Conservation (phyloP, 2,888 invertebrate species). For the Holacanthella duospinosa region DNA sequence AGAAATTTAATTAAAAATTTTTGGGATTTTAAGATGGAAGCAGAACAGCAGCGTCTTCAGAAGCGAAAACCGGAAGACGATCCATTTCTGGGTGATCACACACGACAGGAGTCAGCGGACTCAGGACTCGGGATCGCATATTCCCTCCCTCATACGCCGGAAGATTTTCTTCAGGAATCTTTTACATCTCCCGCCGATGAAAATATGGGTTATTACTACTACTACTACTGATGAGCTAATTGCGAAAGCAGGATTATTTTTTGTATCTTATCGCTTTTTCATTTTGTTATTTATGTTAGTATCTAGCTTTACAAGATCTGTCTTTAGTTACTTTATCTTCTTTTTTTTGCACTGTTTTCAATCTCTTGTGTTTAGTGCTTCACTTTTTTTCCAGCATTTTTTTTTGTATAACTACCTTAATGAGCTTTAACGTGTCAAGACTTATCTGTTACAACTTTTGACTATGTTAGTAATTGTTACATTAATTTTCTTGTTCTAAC, state of each 20-base stretch:
- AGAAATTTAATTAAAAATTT: neutral
- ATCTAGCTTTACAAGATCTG: neutral
- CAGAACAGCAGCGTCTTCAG: constrained; percentile 15
- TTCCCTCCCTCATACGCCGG: constrained; percentile 82
- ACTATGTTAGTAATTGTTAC: too few species aligned
- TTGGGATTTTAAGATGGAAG: constrained; percentile 30
- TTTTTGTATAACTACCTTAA: too few species aligned
- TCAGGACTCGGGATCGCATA: constrained; percentile 78
- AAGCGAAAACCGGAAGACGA: constrained; percentile 26
- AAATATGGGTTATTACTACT: constrained; percentile 53
- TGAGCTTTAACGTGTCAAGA: too few species aligned
- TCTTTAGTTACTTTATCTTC: neutral
- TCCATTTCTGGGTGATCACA: constrained; percentile 50
- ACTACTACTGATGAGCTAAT: neutral
- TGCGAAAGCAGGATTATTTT: neutral
- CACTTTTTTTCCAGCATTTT: too few species aligned
- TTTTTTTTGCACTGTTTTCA: too few species aligned
- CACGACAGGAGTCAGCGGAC: constrained; percentile 87
- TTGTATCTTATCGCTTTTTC: neutral
- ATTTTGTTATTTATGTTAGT: neutral
- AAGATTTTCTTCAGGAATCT: constrained; percentile 88
- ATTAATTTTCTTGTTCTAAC: too few species aligned
- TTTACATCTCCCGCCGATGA: constrained; percentile 83
- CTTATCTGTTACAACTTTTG: too few species aligned
- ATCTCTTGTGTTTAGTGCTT: too few species aligned